Conservation (phyloP, 2,113 vertebrate genomes). For the Vidua chalybeata region DNA sequence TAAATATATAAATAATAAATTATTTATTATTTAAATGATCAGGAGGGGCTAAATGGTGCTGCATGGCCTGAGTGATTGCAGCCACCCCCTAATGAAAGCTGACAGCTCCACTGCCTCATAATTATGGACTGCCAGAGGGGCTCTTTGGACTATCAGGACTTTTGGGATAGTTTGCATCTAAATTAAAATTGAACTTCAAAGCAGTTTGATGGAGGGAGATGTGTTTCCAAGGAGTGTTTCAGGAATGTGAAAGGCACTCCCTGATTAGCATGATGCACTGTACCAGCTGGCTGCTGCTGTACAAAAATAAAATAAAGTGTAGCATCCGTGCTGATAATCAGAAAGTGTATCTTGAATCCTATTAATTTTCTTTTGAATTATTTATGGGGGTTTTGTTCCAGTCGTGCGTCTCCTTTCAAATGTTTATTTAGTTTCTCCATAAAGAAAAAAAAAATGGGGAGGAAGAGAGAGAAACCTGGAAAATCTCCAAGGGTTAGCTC, state of each 20-base stretch:
- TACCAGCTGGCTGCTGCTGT: constrained; percentile 45
- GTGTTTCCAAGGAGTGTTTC: constrained; percentile 55
- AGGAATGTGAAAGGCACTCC: constrained; percentile 27
- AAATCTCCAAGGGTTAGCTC: constrained; percentile 3
- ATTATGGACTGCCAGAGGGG: constrained; percentile 54
- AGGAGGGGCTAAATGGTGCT: background rate
- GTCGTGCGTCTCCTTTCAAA: constrained; percentile 34
- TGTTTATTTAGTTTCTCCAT: constrained; percentile 49
- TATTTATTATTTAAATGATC: background rate
- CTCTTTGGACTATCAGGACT: constrained; percentile 28
- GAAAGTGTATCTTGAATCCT: constrained; percentile 17
- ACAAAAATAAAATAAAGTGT: background rate
- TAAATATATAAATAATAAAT: background rate
- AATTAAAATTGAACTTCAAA: constrained; percentile 77
- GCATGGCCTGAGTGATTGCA: background rate
- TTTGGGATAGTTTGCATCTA: constrained; percentile 66
- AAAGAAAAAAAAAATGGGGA: background rate
- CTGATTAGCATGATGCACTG: constrained; percentile 50
- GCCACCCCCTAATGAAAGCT: constrained; percentile 31
- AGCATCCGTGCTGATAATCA: constrained; percentile 20
- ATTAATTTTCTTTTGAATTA: constrained; percentile 64
- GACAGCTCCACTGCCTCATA: constrained; percentile 38
- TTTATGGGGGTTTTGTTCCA: constrained; percentile 42
- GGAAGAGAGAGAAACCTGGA: constrained; percentile 19
- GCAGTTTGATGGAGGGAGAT: constrained; percentile 43